These are phyloP conservation scores for Ennomos erosarius DNA, from an alignment of 2,888 invertebrate genomes.

Conservation along the genomic window DNA sequence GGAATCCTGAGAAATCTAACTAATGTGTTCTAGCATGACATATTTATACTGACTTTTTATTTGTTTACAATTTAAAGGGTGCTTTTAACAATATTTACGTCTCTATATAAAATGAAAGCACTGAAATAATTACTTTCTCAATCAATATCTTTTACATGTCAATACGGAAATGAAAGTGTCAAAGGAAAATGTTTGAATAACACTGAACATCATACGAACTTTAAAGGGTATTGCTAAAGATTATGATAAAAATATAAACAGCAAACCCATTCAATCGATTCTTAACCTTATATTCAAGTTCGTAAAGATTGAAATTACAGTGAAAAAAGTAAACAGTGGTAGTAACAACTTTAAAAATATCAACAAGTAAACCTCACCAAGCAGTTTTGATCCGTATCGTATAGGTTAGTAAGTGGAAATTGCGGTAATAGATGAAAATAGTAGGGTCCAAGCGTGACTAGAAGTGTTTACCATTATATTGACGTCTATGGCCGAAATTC, in stretches of 20 bases:
- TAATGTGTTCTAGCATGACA: no score
- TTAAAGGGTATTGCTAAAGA: slow-evolving; percentile 31
- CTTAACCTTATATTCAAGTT: background rate
- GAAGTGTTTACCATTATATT: slow-evolving; percentile 31
- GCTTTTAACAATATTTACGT: slow-evolving; percentile 3
- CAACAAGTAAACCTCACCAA: background rate
- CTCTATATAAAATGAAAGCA: background rate
- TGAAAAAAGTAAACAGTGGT: background rate
- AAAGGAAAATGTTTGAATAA: slow-evolving; percentile 29
- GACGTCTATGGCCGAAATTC: slow-evolving; percentile 24
- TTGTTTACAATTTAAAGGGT: no score
- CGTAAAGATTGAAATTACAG: slow-evolving; percentile 11
- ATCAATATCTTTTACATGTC: slow-evolving; percentile 31
- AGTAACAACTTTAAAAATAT: slow-evolving; percentile 9
- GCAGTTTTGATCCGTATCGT: background rate
- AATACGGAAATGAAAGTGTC: slow-evolving; percentile 39
- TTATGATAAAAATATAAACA: slow-evolving; percentile 26
- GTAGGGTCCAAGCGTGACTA: slow-evolving; percentile 30
- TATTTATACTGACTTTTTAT: no score
- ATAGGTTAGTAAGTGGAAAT: background rate
- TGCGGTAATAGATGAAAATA: background rate
- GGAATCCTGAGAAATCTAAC: no score
- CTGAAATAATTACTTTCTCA: slow-evolving; percentile 17
- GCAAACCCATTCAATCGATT: slow-evolving; percentile 4
- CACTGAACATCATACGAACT: slow-evolving; percentile 13